Conservation (phyloP, 2,113 vertebrate species). For the Indicator indicator region DNA sequence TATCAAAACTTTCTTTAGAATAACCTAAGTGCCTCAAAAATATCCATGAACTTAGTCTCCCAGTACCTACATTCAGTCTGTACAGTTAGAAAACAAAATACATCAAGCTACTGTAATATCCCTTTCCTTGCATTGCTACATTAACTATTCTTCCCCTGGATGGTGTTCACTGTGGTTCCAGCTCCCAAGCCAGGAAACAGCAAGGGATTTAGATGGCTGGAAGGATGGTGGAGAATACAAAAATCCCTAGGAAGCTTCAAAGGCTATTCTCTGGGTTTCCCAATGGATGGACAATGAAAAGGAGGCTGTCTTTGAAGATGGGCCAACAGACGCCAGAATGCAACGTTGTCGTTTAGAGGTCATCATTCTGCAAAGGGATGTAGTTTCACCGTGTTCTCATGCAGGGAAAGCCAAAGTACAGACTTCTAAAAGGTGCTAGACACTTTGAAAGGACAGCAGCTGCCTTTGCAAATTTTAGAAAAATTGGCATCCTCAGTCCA, state of each 20-base stretch:
- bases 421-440: slow-evolving; percentile 30
- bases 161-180: background rate
- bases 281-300: background rate
- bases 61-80: background rate
- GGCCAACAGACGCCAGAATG: slow-evolving; percentile 18
- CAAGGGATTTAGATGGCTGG: slow-evolving; percentile 21
- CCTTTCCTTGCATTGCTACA: background rate
- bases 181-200: background rate
- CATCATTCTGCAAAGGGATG: background rate
- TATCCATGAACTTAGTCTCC: background rate
- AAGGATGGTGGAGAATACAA: slow-evolving; percentile 42
- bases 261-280: slow-evolving; percentile 10
- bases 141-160: background rate
- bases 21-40: background rate
- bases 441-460: slow-evolving; percentile 25
- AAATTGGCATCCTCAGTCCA: background rate
- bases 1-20: background rate
- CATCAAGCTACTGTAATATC: background rate
- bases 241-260: slow-evolving; percentile 49
- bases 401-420: slow-evolving; percentile 30
- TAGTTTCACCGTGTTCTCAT: slow-evolving; percentile 6
- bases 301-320: slow-evolving; percentile 29
- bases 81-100: background rate
- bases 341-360: slow-evolving; percentile 12
- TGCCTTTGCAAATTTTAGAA: background rate